phyloP scores from a whole-genome alignment of 2,113 vertebrate species.

The Campylomormyrus tamandua region DNA sequence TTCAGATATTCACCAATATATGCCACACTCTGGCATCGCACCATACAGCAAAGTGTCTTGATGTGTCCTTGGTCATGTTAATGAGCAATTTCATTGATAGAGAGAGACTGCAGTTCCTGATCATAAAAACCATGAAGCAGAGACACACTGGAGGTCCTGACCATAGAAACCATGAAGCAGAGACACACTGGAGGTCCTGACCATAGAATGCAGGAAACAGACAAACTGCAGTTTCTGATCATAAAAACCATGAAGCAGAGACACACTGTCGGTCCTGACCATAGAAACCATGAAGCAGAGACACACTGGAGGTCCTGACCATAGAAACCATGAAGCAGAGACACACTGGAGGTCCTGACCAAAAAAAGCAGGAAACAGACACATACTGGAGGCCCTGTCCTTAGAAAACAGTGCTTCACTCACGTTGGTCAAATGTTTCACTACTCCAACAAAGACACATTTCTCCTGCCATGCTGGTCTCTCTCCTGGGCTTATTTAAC shows the following conservation, averaged over 20 bases:
- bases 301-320: not conserved
- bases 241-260: not conserved
- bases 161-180: not conserved
- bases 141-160: not conserved
- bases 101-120: not conserved
- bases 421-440: not conserved
- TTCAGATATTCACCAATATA: not conserved
- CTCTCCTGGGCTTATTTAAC: not conserved
- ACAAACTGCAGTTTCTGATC: not conserved
- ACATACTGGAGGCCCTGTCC: not conserved
- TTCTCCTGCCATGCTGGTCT: not conserved
- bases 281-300: not conserved
- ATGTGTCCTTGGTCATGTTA: not conserved
- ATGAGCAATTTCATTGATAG: not conserved
- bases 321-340: not conserved
- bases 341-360: not conserved
- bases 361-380: not conserved
- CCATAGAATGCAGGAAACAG: not conserved
- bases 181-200: not conserved
- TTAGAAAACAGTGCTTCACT: not conserved
- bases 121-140: not conserved
- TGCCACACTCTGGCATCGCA: not conserved
- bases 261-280: not conserved
- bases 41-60: not conserved
- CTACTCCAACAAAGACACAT: not conserved